phyloP scores from a whole-genome alignment of 2,888 invertebrate genomes.

The Carpatolechia fugitivella region DNA sequence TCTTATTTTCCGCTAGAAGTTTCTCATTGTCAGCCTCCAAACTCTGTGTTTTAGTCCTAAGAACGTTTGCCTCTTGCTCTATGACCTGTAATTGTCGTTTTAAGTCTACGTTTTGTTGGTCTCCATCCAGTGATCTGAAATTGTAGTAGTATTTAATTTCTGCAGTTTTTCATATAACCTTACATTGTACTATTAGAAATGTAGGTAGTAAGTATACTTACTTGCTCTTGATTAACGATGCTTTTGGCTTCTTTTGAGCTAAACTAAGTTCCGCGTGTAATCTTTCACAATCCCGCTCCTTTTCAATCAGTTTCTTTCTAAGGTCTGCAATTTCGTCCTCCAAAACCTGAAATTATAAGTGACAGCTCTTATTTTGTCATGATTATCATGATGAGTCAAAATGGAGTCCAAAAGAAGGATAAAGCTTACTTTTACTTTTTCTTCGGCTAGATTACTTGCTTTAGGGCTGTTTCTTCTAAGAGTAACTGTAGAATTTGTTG shows the following conservation, averaged over 20 bases:
- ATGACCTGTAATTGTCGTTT: slow-evolving; percentile 87
- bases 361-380: too few relatives aligned
- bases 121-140: slow-evolving; percentile 80
- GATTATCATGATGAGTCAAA: neutral
- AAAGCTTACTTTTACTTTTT: slow-evolving; percentile 80
- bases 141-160: neutral
- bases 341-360: slow-evolving; percentile 66
- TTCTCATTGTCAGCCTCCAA: slow-evolving; percentile 89
- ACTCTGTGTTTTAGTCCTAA: slow-evolving; percentile 83
- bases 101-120: slow-evolving; percentile 83
- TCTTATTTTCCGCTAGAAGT: slow-evolving; percentile 85
- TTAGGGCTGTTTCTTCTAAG: slow-evolving; percentile 56
- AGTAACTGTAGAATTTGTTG: slow-evolving; percentile 47
- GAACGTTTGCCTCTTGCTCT: slow-evolving; percentile 86
- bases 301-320: slow-evolving; percentile 87
- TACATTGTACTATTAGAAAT: neutral
- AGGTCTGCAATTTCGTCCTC: slow-evolving; percentile 87
- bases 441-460: slow-evolving; percentile 78
- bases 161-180: neutral
- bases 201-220: slow-evolving; percentile 46
- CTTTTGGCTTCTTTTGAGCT: slow-evolving; percentile 81
- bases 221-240: slow-evolving; percentile 82
- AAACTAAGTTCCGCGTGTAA: slow-evolving; percentile 85
- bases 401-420: neutral
- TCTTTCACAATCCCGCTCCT: slow-evolving; percentile 89